Evolutionary conservation across 1,140 invertebrate genomes (phyloP), one percentile per base, ranked within the genome.

Genomic region (Nasonia vitripennis): DNA sequence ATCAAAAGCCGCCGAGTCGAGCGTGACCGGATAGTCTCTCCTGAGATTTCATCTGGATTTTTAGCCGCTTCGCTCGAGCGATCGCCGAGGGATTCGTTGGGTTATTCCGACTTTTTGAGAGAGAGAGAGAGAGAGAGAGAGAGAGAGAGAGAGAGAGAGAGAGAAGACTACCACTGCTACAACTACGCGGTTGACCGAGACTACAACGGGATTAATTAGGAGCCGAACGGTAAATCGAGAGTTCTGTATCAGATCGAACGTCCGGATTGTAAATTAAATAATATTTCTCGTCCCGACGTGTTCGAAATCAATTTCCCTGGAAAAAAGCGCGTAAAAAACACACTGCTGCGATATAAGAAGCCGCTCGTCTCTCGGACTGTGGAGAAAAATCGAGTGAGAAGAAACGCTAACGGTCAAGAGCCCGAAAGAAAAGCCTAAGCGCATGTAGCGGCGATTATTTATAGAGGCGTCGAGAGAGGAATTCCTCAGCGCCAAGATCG

Each of bases 391-490:
- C 55, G 6, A 62, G 20, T 6, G n/a, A 62, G 55, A 62, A 62
- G 55, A n/a, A 62, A 62, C 55, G 17, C n/a, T 62, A 62, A 62
- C 55, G 55, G 55, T n/a, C 55, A 62, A n/a, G 55, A 62, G 20
- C 20, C 55, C 55, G 7, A 62, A 62, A 62, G 55, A 62, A 62
- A 62, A 62, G 55, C 17, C 55, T 62, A 62, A 62, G 55, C 55
- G 55, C 45, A 12, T 51, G 14, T 62, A 62, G 55, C 55, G 55
- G 55, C 55, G 55, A 62, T 62, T 62, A 62, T 62, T 62, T 62
- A 62, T 62, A 62, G 55, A 62, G 55, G 55, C 55, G 55, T 62
- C 55, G 55, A 62, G 55, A 62, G 55, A 62, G 55, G 55, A 62
- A 62, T 62, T 62, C 55, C 55, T 62, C 55, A 1, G 55, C 20